These are phyloP conservation scores for Gambusia yucatana DNA, from an alignment of 2,797 vertebrate species.

Conservation along the genomic window DNA sequence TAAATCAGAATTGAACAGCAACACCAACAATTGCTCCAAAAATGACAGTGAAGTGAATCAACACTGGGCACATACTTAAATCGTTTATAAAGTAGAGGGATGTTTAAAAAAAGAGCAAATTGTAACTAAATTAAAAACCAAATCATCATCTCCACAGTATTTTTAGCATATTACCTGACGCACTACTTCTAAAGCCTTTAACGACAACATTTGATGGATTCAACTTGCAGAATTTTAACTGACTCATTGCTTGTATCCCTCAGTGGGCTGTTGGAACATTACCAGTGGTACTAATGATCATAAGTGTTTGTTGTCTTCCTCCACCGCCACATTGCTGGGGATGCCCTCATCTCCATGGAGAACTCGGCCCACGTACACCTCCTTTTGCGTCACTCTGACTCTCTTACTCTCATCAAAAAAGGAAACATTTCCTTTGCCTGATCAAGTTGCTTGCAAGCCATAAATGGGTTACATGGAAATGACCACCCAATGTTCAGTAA, in stretches of 20 bases:
- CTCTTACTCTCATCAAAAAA: slow-evolving; percentile 41
- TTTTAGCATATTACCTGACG: not conserved
- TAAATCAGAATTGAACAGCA: not conserved
- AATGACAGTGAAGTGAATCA: not conserved
- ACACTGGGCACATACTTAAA: not conserved
- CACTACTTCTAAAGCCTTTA: not conserved
- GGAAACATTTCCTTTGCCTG: slow-evolving; percentile 26
- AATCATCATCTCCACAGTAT: not conserved
- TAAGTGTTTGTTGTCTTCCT: slow-evolving; percentile 15
- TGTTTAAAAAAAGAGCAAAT: not conserved
- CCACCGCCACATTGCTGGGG: slow-evolving; percentile 33
- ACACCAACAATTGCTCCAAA: not conserved
- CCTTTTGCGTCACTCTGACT: slow-evolving; percentile 59
- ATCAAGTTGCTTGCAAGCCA: slow-evolving; percentile 34
- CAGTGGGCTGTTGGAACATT: not conserved
- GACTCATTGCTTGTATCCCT: slow-evolving; percentile 10
- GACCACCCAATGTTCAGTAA: slow-evolving; percentile 22
- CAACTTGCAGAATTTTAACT: not conserved
- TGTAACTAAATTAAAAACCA: not conserved
- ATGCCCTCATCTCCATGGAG: slow-evolving; percentile 34
- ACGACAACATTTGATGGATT: not conserved
- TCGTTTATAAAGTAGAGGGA: not conserved
- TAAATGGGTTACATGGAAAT: slow-evolving; percentile 14
- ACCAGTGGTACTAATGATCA: slow-evolving; percentile 12
- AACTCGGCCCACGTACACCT: not conserved